Evolutionary conservation across 2,113 vertebrate genomes (phyloP).

Genomic region (Podocnemis expansa): DNA sequence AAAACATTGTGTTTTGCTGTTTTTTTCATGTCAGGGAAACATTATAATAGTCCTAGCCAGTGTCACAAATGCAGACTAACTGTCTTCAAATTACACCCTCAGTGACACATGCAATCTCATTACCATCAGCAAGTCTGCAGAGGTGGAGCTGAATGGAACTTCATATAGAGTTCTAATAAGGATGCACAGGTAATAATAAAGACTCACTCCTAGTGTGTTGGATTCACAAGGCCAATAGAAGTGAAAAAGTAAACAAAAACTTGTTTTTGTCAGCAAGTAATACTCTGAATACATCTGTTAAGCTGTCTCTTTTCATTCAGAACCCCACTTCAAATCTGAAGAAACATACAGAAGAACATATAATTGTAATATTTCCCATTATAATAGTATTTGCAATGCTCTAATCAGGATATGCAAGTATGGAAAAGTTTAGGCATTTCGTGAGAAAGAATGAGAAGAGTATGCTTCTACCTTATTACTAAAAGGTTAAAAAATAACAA

Average conservation of each 20-base stretch:
- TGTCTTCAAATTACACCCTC: not conserved
- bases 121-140: not conserved
- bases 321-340: not conserved
- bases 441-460: not conserved
- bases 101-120: not conserved
- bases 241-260: not conserved
- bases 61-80: not conserved
- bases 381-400: not conserved
- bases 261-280: not conserved
- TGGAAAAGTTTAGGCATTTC: conserved; percentile 23
- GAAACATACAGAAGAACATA: not conserved
- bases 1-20: not conserved
- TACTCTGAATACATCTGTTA: not conserved
- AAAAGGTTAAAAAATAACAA: conserved; percentile 8
- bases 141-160: not conserved
- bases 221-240: not conserved
- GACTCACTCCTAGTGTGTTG: not conserved
- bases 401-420: conserved; percentile 5
- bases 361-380: not conserved
- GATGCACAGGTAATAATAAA: not conserved
- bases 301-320: not conserved
- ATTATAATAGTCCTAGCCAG: not conserved
- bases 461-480: conserved; percentile 2
- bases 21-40: not conserved
- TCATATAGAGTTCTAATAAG: not conserved